Evolutionary conservation across 2,113 vertebrate genomes (phyloP), one percentile per base, ranked within the genome.

Genomic region (Scomber japonicus): DNA sequence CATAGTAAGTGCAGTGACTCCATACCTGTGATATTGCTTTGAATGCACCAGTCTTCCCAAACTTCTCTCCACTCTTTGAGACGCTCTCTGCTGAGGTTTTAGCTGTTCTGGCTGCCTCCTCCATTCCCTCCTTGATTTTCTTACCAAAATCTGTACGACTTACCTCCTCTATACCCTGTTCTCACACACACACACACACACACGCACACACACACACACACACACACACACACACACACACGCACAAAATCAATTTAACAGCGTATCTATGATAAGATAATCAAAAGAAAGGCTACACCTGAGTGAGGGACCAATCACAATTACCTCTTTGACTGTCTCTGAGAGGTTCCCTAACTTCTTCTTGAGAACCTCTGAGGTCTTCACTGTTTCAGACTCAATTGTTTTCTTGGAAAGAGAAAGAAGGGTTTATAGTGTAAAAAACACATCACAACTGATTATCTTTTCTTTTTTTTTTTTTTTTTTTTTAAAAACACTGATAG

Each of bases 321-420:
- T 86, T 90, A 98, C 98, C 97, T 99, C 98, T 82, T 97, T 99
- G 17, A 99, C 95, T 0, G 97, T 95, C 15, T 97, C 98, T 0
- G 97, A 96, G 71, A 99, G 77, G 66, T 94, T 95, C 64, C 79
- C 98, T 0, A 99, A 72, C 70, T 96, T 99, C 94, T 97, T 99
- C 91, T 91, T 96, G 12, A 99, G 94, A 61, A 97, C 96, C 69
- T 97, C 97, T 0, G 98, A 97, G 0, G 98, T 98, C 79, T 96
- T 97, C 44, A 94, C 94, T 0, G 98, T 99, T 92, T 99, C 97
- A 0, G 97, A 99, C 59, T 99, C 98, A 2, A 99, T 99, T 11
- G 90, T 97, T 99, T 97, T 97, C 98, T 99, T 67, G 3, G 46
- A 21, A 11, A 67, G 3, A 81, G 10, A 64, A 0, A 48, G 4